Percentiles rank a stretch among this genome's conserved stretches.
Evolutionary conservation across 2,797 vertebrate species (phyloP).

Genomic region (Mionectes olivaceus): DNA sequence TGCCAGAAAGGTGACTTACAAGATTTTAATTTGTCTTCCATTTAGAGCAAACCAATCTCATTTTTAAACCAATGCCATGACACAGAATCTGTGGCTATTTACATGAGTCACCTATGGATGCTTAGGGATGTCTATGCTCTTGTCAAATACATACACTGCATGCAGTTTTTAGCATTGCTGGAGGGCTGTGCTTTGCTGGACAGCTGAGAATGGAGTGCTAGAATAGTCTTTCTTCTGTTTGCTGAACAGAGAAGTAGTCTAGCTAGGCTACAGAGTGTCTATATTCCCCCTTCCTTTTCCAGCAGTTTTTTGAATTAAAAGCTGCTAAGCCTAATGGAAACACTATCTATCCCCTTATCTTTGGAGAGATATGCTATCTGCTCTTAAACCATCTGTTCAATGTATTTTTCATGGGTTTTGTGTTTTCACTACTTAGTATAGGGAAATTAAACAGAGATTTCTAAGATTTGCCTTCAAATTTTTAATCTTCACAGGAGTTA

Average conservation of each 20-base stretch:
- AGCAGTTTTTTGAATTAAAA: not conserved
- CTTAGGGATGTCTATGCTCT: not conserved
- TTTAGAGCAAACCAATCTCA: not conserved
- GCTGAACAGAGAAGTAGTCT: not conserved
- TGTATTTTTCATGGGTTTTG: constrained; percentile 1
- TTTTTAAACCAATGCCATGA: not conserved
- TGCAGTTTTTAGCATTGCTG: not conserved
- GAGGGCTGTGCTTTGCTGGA: not conserved
- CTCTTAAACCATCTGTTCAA: not conserved
- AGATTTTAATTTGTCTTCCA: not conserved
- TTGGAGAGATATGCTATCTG: constrained; percentile 21
- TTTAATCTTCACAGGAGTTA: not conserved
- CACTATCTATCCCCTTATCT: constrained; percentile 11
- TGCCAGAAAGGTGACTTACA: not conserved
- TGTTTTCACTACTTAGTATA: not conserved
- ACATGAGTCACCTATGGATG: not conserved
- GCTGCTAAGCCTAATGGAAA: constrained; percentile 18
- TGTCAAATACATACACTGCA: not conserved
- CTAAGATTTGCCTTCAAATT: constrained; percentile 6
- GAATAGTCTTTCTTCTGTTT: not conserved
- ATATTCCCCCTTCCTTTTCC: not conserved
- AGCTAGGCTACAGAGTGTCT: not conserved
- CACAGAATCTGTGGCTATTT: not conserved
- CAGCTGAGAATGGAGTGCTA: not conserved
- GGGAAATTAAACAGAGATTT: not conserved